Evolutionary conservation across 2,797 vertebrate genomes (phyloP), one percentile per base, ranked within the genome.

Genomic region (Myotis findleyi): DNA sequence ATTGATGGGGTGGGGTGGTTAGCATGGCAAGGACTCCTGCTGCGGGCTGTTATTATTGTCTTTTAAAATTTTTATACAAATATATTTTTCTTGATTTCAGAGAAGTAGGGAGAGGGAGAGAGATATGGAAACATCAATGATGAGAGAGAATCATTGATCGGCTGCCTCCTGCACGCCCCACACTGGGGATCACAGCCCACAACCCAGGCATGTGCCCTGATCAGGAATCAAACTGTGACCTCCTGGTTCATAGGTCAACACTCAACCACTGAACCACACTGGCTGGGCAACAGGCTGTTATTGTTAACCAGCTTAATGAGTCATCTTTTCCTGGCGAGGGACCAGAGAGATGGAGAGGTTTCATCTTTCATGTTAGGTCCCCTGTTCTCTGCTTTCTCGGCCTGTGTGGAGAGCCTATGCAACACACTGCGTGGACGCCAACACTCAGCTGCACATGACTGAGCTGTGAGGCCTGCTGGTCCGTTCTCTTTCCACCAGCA

Each of bases 371-470:
- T 3, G 13, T 20, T 11, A 3, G 64, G 33, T 6, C 20, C 30
- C 27, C 5, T 4, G 17, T 25, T 66, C 53, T 66, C 51, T 9
- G 69, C 69, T 51, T 25, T 17, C 0, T 1, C 27, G 55, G 71
- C 25, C 30, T 38, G 23, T 3, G 6, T 64, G 4, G 21, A 23
- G 0, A 0, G 14, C 51, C 68, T 23, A 36, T 7, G 14, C 23
- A 4, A 13, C 27, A 1, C 23, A 0, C 36, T 10, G 44, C 2
- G 0, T 0, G 5, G 13, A 13, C n/a, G 0, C n/a, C n/a, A 17
- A 9, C 20, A 14, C 8, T 10, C 21, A 12, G 0, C 25, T 4
- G 7, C 8, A 9, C 5, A 2, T 25, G 14, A 14, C 51, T 16
- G 30, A 6, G 0, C 20, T 8, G 7, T 6, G 5, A 44, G 2